Conservation (phyloP, 1,140 invertebrate species). For the Bathynomus jamesi region DNA sequence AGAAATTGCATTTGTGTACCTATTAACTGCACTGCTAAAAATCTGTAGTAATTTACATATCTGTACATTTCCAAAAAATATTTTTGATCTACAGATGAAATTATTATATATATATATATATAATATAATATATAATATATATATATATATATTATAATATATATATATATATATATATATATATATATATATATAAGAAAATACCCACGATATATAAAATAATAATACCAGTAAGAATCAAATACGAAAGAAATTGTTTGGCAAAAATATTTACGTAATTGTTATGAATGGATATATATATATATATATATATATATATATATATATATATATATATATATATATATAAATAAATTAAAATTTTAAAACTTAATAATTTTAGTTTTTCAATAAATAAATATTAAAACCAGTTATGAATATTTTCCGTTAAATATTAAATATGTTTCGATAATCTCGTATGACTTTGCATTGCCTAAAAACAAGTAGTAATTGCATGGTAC, state of each 20-base stretch:
- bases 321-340: constrained; percentile 3
- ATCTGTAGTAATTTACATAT: not conserved
- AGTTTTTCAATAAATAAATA: too few relatives aligned
- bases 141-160: not conserved
- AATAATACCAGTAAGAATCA: too few relatives aligned
- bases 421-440: too few relatives aligned
- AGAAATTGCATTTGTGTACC: too few relatives aligned
- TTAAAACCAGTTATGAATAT: too few relatives aligned
- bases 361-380: too few relatives aligned
- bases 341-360: not conserved
- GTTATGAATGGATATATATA: not conserved
- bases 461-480: too few relatives aligned
- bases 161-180: not conserved
- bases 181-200: not conserved
- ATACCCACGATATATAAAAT: not conserved
- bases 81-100: too few relatives aligned
- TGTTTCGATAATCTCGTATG: too few relatives aligned
- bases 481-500: too few relatives aligned
- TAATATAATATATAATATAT: not conserved
- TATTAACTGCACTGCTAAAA: too few relatives aligned
- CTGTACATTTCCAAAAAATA: not conserved
- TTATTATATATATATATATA: not conserved
- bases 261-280: not conserved
- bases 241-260: too few relatives aligned
- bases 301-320: not conserved